Percentiles rank a stretch among this genome's conserved stretches.
Evolutionary conservation across 2,797 vertebrate genomes (phyloP).

Genomic region (Meriones psammophilus): DNA sequence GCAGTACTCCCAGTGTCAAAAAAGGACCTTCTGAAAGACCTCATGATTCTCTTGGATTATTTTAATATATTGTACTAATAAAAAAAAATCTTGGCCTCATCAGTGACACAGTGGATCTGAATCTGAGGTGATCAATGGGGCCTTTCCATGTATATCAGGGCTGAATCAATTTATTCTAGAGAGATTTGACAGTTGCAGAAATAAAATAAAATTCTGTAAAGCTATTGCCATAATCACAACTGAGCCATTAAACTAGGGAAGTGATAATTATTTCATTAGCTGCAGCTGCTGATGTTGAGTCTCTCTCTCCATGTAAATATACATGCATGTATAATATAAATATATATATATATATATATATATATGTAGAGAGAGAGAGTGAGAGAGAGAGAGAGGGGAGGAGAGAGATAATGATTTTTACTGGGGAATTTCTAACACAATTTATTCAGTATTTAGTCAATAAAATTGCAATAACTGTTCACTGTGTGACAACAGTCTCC

Average conservation of each 20-base stretch:
- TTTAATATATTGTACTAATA: neutral
- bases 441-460: slow-evolving; percentile 27
- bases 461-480: slow-evolving; percentile 14
- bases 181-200: neutral
- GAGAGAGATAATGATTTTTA: neutral
- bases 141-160: neutral
- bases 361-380: neutral
- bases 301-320: slow-evolving; percentile 15
- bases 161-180: neutral
- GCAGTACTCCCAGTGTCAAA: neutral
- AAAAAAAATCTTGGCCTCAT: neutral
- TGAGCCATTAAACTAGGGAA: slow-evolving; percentile 46
- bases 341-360: too few species aligned
- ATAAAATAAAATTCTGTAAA: slow-evolving; percentile 23
- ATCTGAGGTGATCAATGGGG: neutral
- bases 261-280: slow-evolving; percentile 72
- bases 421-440: slow-evolving; percentile 33
- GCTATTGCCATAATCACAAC: slow-evolving; percentile 16
- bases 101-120: neutral
- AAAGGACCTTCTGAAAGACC: neutral
- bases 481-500: neutral
- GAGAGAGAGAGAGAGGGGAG: too few species aligned
- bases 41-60: slow-evolving; percentile 21
- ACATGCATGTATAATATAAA: neutral
- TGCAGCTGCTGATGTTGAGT: slow-evolving; percentile 67